These are phyloP conservation scores for Hanleya hanleyi DNA, from an alignment of 2,888 invertebrate species.

Conservation along the genomic window DNA sequence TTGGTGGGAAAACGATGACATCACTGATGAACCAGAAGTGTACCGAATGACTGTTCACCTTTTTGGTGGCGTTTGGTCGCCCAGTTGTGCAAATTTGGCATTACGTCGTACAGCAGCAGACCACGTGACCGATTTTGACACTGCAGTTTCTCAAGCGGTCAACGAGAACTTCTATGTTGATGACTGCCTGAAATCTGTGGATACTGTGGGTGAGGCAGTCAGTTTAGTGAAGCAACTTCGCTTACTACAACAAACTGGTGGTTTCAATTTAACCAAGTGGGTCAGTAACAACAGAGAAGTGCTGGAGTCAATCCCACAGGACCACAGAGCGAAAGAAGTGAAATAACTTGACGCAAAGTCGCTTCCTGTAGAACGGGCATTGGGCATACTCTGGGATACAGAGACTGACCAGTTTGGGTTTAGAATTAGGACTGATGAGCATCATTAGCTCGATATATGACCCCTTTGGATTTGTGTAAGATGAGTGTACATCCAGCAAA, in stretches of 20 bases:
- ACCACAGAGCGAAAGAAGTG: not conserved
- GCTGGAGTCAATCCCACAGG: not conserved
- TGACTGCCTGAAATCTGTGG: constrained; percentile 30
- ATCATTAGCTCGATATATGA: not conserved
- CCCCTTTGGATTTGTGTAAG: not conserved
- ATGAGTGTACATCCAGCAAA: not conserved
- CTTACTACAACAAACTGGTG: constrained; percentile 13
- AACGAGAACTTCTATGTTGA: constrained; percentile 25
- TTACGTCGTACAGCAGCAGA: not conserved
- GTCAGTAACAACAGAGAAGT: not conserved
- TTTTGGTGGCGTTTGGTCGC: not conserved
- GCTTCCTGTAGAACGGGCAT: not conserved
- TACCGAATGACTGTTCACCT: not conserved
- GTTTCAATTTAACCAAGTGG: not conserved
- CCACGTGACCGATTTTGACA: not conserved
- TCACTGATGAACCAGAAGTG: not conserved
- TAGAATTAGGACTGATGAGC: not conserved
- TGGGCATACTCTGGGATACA: not conserved
- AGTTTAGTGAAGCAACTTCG: constrained; percentile 18
- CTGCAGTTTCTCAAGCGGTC: not conserved
- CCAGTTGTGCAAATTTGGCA: not conserved
- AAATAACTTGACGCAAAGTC: not conserved
- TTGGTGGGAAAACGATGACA: constrained; percentile 14
- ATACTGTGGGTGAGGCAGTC: constrained; percentile 17
- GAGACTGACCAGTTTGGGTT: constrained; percentile 15